Evolutionary conservation across 1,140 invertebrate species (phyloP).

Genomic region (Lepidurus apus): DNA sequence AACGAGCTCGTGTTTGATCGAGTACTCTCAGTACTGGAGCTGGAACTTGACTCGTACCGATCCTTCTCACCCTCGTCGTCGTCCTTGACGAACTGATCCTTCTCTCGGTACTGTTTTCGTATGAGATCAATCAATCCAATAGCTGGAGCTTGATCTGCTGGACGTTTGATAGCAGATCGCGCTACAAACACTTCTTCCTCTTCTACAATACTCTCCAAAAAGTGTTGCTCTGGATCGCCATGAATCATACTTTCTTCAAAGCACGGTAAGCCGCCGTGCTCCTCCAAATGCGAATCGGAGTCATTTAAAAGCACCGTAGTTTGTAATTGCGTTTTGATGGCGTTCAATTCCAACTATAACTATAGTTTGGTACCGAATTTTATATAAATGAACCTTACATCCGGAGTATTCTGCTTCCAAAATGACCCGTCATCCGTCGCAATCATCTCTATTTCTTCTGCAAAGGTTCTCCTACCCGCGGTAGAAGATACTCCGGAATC

Average conservation of each 20-base stretch:
- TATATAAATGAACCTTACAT: not conserved
- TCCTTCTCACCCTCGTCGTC: not conserved
- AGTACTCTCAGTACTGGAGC: not conserved
- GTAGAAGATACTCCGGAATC: constrained; percentile 18
- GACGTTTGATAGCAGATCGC: not conserved
- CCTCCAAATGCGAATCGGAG: constrained; percentile 24
- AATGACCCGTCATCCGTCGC: constrained; percentile 25
- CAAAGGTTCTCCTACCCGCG: not conserved
- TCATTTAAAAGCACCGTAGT: not conserved
- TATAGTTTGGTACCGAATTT: not conserved
- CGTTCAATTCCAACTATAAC: not conserved
- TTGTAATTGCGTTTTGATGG: not conserved
- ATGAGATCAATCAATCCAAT: not conserved
- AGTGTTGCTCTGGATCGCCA: not conserved
- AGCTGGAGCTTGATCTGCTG: not conserved
- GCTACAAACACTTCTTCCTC: not conserved
- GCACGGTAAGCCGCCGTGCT: not conserved
- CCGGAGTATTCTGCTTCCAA: constrained; percentile 22
- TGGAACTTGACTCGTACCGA: not conserved
- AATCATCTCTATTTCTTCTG: constrained; percentile 23
- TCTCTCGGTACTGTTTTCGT: not conserved
- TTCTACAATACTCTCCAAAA: constrained; percentile 25
- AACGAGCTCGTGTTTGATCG: not conserved
- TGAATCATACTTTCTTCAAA: constrained; percentile 28
- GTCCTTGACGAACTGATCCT: constrained; percentile 24